Evolutionary conservation across 2,888 invertebrate genomes (phyloP), one percentile per base, ranked within the genome.

Genomic region (Drosophila testacea): DNA sequence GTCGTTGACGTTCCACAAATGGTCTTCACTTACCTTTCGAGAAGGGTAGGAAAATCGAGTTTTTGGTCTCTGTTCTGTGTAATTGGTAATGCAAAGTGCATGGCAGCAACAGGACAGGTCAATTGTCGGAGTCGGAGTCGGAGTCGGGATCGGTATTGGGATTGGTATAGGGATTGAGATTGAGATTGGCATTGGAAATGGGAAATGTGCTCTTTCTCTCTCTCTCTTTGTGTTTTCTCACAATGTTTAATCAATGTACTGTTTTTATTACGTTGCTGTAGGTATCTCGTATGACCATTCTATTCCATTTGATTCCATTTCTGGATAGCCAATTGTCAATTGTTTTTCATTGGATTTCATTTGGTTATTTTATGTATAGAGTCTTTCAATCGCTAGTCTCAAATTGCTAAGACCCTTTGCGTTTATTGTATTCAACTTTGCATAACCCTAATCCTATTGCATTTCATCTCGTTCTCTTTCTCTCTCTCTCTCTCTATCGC

Each of bases 31-130:
- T 59, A 50, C 76, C 57, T 74, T 68, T 68, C 16, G 47, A 11
- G 38, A 4, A 3, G 6, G 22, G 6, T 6, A 4, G 30, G n/a
- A 30, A 7, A 4, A 13, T n/a, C 28, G 46, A 4, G 38, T 47
- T 47, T 38, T 16, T 13, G 10, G 47, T 47, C 38, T 56, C 27
- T 51, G 36, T 52, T 41, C 54, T 66, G 27, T 27, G 54, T 86
- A 88, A 88, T 88, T 83, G 88, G 78, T 83, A 83, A 88, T 88
- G 83, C 86, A 86, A 83, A 83, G 88, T 85, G 88, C 83, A 84
- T 67, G 62, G 47, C 28, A 54, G 52, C 52, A 54, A 28, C 27
- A 48, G 72, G 55, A 69, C 59, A 77, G 78, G 69, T 80, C 88
- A 75, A 77, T 65, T 73, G 64, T 69, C 46, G 54, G n/a, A 1